phyloP scores from a whole-genome alignment of 1,140 invertebrate species.

The Drosophila seguyi region DNA sequence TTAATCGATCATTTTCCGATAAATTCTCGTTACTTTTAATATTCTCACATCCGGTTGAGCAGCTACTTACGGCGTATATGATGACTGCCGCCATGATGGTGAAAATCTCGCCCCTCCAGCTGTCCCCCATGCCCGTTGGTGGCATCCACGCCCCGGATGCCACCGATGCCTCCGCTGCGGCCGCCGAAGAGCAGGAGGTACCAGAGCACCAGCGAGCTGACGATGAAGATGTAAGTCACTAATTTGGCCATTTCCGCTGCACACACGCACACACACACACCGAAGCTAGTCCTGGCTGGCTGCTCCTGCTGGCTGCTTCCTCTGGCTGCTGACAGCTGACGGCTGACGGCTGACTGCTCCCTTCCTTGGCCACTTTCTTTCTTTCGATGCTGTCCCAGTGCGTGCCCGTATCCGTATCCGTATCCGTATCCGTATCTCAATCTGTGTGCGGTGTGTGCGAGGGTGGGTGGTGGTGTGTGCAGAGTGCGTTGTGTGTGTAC shows the following conservation, averaged over 20 bases:
- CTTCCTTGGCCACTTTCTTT: constrained; percentile 20
- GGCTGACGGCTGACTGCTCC: constrained; percentile 2
- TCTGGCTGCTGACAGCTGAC: background rate
- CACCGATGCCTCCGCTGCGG: constrained; percentile 36
- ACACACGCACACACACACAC: background rate
- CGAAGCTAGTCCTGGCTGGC: background rate
- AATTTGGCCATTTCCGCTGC: constrained; percentile 73
- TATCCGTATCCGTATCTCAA: constrained; percentile 11
- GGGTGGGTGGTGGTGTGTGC: constrained; percentile 1
- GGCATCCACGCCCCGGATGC: constrained; percentile 59
- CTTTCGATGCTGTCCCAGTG: background rate
- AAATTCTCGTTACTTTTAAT: background rate
- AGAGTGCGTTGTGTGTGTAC: constrained; percentile 10
- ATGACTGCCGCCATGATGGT: constrained; percentile 79
- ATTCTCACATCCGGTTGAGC: background rate
- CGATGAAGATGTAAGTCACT: constrained; percentile 80
- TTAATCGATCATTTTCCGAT: background rate
- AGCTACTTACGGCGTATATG: constrained; percentile 77
- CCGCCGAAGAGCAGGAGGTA: constrained; percentile 75
- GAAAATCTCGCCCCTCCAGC: constrained; percentile 78
- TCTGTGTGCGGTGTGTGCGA: constrained; percentile 18
- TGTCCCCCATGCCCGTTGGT: constrained; percentile 79
- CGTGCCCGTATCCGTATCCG: background rate
- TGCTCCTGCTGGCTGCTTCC: constrained; percentile 3
- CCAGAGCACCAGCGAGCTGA: constrained; percentile 75